Percentiles rank a stretch among this genome's conserved stretches.
Conservation (phyloP, 2,113 vertebrate species). For the Sylvietta virens region DNA sequence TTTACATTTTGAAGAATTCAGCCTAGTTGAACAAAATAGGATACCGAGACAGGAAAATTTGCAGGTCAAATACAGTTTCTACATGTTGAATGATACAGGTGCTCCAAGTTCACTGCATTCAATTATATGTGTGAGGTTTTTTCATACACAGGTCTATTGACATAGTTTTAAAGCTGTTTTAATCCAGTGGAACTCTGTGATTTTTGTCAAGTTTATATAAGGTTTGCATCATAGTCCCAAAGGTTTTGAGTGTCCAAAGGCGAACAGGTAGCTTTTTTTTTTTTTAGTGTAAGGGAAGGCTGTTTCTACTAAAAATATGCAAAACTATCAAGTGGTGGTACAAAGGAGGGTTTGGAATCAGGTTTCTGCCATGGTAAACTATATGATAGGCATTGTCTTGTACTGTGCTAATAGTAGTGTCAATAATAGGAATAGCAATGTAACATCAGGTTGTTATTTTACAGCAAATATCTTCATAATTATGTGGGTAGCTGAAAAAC, state of each 20-base stretch:
- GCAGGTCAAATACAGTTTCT: neutral
- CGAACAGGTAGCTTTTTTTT: conserved; percentile 36
- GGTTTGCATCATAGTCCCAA: neutral
- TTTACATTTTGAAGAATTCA: neutral
- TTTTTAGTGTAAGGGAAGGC: neutral
- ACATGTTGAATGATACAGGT: neutral
- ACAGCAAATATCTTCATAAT: neutral
- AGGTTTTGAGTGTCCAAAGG: neutral
- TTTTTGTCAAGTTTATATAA: neutral
- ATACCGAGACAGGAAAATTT: neutral
- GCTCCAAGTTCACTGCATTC: neutral
- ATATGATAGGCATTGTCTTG: neutral
- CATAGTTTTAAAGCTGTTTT: neutral
- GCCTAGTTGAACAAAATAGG: neutral
- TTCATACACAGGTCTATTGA: neutral
- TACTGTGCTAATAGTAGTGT: neutral
- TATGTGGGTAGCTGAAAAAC: conserved; percentile 20
- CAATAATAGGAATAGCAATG: neutral
- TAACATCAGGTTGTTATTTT: conserved; percentile 2
- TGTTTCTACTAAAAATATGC: neutral
- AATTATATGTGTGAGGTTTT: neutral
- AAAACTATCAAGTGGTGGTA: neutral
- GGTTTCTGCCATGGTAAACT: neutral
- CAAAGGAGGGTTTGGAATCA: neutral
- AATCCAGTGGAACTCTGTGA: neutral